These are phyloP conservation scores for Coregonus clupeaformis DNA, from an alignment of 2,113 vertebrate species.

Conservation along the genomic window DNA sequence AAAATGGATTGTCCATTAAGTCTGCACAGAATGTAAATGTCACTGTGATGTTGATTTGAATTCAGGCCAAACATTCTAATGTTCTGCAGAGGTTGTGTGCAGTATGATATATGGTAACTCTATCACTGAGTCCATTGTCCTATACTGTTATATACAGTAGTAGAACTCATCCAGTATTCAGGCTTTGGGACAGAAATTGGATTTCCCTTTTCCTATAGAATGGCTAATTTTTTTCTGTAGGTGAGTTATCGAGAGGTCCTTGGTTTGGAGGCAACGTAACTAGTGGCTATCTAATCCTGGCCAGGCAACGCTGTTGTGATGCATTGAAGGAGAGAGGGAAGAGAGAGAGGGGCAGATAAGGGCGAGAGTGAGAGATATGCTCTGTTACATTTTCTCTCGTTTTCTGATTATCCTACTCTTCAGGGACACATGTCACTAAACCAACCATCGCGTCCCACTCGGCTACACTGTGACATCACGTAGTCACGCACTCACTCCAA, in stretches of 20 bases:
- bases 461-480: background rate
- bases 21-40: background rate
- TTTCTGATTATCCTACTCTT: slow-evolving; percentile 19
- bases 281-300: slow-evolving; percentile 9
- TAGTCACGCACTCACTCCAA: background rate
- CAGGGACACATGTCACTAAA: slow-evolving; percentile 9
- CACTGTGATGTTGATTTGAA: background rate
- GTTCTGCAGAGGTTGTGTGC: too few relatives aligned
- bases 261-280: background rate
- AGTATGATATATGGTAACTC: too few relatives aligned
- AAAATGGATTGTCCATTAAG: too few relatives aligned
- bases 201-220: too few relatives aligned
- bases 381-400: background rate
- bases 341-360: background rate
- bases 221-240: too few relatives aligned
- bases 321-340: slow-evolving; percentile 1
- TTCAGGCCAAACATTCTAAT: too few relatives aligned
- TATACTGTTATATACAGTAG: too few relatives aligned
- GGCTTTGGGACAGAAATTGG: too few relatives aligned
- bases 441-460: background rate
- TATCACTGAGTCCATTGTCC: too few relatives aligned
- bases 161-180: too few relatives aligned
- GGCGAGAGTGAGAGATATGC: background rate
- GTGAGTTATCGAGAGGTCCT: too few relatives aligned
- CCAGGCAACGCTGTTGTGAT: background rate